Percentiles rank a stretch among this genome's conserved stretches.
phyloP scores from a whole-genome alignment of 2,113 vertebrate species.

The Benitochromis conjunctus region DNA sequence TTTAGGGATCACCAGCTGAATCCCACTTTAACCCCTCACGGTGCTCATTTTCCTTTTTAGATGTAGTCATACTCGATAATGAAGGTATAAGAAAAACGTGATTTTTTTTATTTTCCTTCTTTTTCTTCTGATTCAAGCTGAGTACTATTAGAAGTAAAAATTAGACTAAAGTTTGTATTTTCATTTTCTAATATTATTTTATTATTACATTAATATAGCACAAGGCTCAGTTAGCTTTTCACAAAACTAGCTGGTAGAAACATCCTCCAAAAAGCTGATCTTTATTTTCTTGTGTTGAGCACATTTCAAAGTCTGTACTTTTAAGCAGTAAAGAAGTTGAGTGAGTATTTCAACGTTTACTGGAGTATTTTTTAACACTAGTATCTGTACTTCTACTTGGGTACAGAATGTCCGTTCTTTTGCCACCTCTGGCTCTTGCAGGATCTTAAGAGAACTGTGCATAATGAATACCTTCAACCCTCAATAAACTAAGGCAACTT shows the following conservation, averaged over 20 bases:
- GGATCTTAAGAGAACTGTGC: neutral
- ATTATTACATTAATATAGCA: neutral
- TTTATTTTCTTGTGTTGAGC: neutral
- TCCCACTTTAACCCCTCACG: too few species aligned
- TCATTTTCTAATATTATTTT: neutral
- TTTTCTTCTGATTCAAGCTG: neutral
- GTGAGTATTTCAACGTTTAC: neutral
- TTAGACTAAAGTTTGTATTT: neutral
- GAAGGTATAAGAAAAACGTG: neutral
- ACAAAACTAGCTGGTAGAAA: neutral
- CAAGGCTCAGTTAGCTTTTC: neutral
- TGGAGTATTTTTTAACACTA: neutral
- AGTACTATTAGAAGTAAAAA: neutral
- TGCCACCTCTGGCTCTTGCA: neutral
- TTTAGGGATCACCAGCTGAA: too few species aligned
- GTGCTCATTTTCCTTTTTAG: too few species aligned
- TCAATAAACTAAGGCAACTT: neutral
- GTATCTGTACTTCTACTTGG: neutral
- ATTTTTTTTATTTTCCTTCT: neutral
- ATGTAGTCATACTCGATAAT: neutral
- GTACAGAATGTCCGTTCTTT: neutral
- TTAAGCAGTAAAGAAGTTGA: neutral
- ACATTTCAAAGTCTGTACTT: neutral
- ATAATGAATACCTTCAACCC: neutral
- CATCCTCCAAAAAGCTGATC: neutral